Evolutionary conservation across 2,113 vertebrate genomes (phyloP).

Genomic region (Thamnaconus septentrionalis): DNA sequence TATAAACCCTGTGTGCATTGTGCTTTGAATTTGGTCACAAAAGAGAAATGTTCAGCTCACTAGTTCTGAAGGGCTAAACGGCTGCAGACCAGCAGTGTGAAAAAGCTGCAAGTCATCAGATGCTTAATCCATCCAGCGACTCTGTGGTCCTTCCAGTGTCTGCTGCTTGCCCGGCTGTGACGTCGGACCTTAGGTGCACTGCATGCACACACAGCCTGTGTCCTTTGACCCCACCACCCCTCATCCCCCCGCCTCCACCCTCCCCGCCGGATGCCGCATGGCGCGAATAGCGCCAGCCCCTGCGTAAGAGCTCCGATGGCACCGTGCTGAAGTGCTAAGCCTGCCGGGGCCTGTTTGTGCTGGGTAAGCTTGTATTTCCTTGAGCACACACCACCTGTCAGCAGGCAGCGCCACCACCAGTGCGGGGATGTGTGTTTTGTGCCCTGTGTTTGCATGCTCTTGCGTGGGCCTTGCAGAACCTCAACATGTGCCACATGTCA

Average conservation of each 20-base stretch:
- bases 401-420: constrained; percentile 36
- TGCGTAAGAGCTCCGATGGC: constrained; percentile 51
- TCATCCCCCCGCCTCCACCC: background rate
- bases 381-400: constrained; percentile 63
- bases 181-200: constrained; percentile 32
- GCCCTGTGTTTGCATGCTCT: constrained; percentile 25
- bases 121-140: constrained; percentile 44
- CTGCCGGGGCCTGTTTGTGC: constrained; percentile 56
- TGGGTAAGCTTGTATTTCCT: constrained; percentile 63
- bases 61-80: too few relatives aligned
- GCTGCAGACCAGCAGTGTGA: background rate
- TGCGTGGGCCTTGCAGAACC: constrained; percentile 15
- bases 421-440: background rate
- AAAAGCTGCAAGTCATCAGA: constrained; percentile 31
- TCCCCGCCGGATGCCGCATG: constrained; percentile 46
- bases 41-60: too few relatives aligned
- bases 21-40: too few relatives aligned
- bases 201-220: constrained; percentile 55
- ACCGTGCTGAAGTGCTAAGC: constrained; percentile 63
- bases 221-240: constrained; percentile 41
- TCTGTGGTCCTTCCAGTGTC: constrained; percentile 18
- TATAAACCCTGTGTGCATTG: too few relatives aligned
- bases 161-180: constrained; percentile 47
- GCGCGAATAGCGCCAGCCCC: constrained; percentile 54
- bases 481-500: constrained; percentile 29